Percentiles rank a stretch among this genome's conserved stretches.
phyloP scores from a whole-genome alignment of 2,888 invertebrate genomes.

The Sarcophaga rosellei region DNA sequence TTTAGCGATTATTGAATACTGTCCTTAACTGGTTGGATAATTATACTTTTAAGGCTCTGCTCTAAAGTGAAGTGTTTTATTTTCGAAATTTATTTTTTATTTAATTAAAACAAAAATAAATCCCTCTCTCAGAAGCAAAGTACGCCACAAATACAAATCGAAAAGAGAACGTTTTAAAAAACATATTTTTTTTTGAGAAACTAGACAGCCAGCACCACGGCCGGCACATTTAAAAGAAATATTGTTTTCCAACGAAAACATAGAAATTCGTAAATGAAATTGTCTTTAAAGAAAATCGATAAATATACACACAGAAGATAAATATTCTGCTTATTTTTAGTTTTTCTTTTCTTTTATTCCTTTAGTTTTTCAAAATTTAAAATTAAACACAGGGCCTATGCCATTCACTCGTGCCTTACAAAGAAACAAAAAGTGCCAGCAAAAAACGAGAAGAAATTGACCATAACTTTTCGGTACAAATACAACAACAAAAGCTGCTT shows the following conservation, averaged over 20 bases:
- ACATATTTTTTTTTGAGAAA: not conserved
- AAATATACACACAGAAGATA: not conserved
- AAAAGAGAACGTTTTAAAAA: conserved; percentile 10
- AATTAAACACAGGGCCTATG: not conserved
- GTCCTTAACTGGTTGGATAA: no score
- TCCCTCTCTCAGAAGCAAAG: not conserved
- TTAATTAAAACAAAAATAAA: conserved; percentile 29
- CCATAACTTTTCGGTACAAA: no score
- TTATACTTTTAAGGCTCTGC: no score
- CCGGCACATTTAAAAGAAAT: conserved; percentile 12
- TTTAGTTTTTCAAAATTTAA: conserved; percentile 9
- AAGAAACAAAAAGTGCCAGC: no score
- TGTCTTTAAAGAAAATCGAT: conserved; percentile 40
- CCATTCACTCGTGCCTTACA: not conserved
- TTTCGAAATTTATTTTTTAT: conserved; percentile 5
- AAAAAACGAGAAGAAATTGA: not conserved
- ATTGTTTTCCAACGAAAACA: not conserved
- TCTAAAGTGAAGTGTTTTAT: conserved; percentile 14
- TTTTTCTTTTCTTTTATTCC: not conserved
- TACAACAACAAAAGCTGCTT: no score
- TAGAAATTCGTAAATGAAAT: conserved; percentile 34
- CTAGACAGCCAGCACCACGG: conserved; percentile 3
- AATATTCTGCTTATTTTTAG: no score
- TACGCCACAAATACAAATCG: conserved; percentile 5
- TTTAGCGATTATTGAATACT: no score